Evolutionary conservation across 2,113 vertebrate genomes (phyloP), one percentile per base, ranked within the genome.

Genomic region (Terrapene triunguis): DNA sequence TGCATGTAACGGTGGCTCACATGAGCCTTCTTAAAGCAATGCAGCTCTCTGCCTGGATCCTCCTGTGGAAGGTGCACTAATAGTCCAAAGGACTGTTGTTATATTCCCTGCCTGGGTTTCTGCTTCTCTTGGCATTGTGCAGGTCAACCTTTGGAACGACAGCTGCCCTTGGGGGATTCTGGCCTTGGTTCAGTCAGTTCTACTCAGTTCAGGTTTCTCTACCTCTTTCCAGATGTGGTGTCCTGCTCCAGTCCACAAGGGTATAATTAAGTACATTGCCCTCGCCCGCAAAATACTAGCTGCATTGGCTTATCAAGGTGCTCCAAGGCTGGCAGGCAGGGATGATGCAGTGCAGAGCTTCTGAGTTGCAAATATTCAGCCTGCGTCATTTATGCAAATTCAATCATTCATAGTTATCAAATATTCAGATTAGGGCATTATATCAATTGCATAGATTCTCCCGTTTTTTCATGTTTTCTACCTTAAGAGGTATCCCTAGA

Each of bases 351-450:
- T 44, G 65, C 14, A 21, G 11, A n/a, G 80, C 10, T 2, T 17
- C n/a, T 0, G 1, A 35, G 44, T 1, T 1, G 51, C 0, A 1
- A 51, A 47, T 53, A 32, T 44, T 85, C 9, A 85, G 51, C 87
- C 81, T 10, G 2, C 32, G 13, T 48, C 10, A 25, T 0, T 35
- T 1, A 1, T 0, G 0, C 8, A 69, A 44, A 53, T 1, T 5
- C 54, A 35, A 85, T 50, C 0, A 0, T 5, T 19, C 0, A 0
- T 1, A 2, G 25, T 80, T 35, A 0, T 25, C 0, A 0, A 80
- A 1, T 16, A 50, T 72, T 79, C 82, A 0, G 0, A 0, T 2
- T 0, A 78, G 3, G 88, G n/a, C 0, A 0, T 35, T 21, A 0
- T 1, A 1, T 25, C n/a, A 32, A 10, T 72, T 72, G 65, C 17